Percentiles rank a stretch among this genome's conserved stretches.
phyloP scores from a whole-genome alignment of 1,140 invertebrate genomes.

The Lysiphlebus fabarum region DNA sequence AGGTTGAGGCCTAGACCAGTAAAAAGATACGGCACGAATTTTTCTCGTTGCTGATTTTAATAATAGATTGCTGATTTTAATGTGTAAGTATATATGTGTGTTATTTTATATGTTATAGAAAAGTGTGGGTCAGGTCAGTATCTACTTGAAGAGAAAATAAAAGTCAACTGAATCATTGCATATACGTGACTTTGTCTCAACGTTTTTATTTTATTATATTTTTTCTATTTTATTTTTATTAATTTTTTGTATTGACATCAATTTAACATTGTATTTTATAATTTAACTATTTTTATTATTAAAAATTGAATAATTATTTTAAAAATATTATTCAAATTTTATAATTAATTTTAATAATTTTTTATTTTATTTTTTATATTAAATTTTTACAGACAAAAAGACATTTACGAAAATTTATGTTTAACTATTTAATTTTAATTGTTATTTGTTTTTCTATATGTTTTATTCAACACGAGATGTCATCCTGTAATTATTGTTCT shows the following conservation, averaged over 20 bases:
- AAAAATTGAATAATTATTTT: no score
- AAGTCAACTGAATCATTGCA: constrained; percentile 44
- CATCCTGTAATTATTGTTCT: no score
- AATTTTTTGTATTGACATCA: constrained; percentile 6
- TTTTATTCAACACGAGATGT: no score
- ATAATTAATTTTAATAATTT: no score
- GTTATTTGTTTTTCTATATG: no score
- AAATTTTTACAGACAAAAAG: no score
- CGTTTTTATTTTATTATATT: constrained; percentile 15
- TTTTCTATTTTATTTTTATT: no score
- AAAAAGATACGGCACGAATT: constrained; percentile 55
- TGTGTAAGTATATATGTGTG: not conserved
- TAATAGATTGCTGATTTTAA: constrained; percentile 49
- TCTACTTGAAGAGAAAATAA: not conserved
- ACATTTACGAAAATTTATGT: no score
- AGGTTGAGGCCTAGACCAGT: constrained; percentile 23
- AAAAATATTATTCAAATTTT: no score
- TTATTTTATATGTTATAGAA: not conserved
- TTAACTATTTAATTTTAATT: no score
- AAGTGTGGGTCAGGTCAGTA: constrained; percentile 15
- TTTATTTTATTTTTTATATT: no score
- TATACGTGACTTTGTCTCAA: constrained; percentile 46
- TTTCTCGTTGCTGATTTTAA: constrained; percentile 57
- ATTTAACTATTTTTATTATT: no score
- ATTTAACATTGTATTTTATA: not conserved